These are phyloP conservation scores for Wasmannia auropunctata DNA, from an alignment of 1,140 invertebrate species.

Conservation along the genomic window DNA sequence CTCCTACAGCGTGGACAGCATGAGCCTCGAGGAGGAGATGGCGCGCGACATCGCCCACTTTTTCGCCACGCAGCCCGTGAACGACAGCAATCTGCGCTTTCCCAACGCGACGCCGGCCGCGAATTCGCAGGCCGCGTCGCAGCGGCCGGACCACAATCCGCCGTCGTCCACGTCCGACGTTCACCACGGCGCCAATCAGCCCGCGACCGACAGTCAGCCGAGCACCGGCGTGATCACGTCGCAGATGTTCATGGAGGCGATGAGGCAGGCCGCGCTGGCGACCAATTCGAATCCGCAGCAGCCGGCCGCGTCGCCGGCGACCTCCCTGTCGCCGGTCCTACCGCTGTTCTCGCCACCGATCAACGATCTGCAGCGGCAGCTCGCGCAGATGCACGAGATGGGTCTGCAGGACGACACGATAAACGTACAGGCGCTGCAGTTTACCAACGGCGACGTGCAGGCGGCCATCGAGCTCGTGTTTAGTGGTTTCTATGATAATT, in stretches of 20 bases:
- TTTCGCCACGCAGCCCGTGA: slow-evolving; percentile 79
- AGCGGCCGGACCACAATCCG: slow-evolving; percentile 80
- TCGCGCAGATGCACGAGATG: slow-evolving; percentile 94
- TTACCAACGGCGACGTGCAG: slow-evolving; percentile 94
- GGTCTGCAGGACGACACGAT: slow-evolving; percentile 94
- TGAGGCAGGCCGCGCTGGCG: slow-evolving; percentile 86
- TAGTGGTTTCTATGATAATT: slow-evolving; percentile 84
- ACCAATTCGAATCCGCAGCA: slow-evolving; percentile 65
- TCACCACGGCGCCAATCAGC: neutral
- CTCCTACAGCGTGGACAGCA: slow-evolving; percentile 85
- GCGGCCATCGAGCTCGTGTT: slow-evolving; percentile 94
- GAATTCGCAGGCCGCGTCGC: slow-evolving; percentile 85
- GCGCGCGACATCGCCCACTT: slow-evolving; percentile 85
- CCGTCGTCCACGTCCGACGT: slow-evolving; percentile 75
- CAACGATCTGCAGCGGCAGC: slow-evolving; percentile 85
- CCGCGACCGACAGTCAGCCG: slow-evolving; percentile 49
- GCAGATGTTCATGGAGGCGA: slow-evolving; percentile 87
- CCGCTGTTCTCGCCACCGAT: slow-evolving; percentile 65
- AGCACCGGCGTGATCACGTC: slow-evolving; percentile 84
- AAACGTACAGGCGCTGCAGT: slow-evolving; percentile 93
- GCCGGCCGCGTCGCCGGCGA: slow-evolving; percentile 45
- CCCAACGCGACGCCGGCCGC: slow-evolving; percentile 84
- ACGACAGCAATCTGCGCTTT: slow-evolving; percentile 70
- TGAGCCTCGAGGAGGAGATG: slow-evolving; percentile 87
- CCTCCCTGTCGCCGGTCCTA: slow-evolving; percentile 64